Conservation (phyloP, 1,140 invertebrate species). For the Mya arenaria region DNA sequence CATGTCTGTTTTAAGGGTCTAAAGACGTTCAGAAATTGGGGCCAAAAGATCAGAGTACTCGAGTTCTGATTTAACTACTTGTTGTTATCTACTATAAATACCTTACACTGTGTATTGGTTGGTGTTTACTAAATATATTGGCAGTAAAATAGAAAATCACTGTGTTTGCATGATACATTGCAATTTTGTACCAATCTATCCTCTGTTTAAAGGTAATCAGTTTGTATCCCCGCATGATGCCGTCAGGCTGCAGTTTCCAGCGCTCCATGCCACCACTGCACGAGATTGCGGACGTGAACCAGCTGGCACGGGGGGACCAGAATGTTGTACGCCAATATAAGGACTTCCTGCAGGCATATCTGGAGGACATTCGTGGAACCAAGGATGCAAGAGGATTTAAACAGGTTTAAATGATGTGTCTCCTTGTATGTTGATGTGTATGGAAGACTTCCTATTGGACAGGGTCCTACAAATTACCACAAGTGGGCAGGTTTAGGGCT, state of each 20-base stretch:
- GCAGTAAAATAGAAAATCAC: too few species aligned
- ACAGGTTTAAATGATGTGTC: conserved; percentile 62
- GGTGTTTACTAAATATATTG: too few species aligned
- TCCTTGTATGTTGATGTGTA: background rate
- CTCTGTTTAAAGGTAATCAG: conserved; percentile 79
- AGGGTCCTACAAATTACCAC: too few species aligned
- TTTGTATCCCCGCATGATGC: conserved; percentile 81
- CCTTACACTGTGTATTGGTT: too few species aligned
- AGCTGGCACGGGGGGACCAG: conserved; percentile 78
- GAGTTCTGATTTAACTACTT: too few species aligned
- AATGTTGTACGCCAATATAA: conserved; percentile 75
- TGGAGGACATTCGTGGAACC: conserved; percentile 78
- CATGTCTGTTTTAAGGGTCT: too few species aligned
- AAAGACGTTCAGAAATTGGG: too few species aligned
- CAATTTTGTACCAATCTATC: conserved; percentile 14
- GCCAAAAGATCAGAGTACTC: too few species aligned
- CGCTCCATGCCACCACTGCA: conserved; percentile 81
- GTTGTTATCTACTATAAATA: too few species aligned
- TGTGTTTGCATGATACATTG: too few species aligned
- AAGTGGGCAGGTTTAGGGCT: too few species aligned
- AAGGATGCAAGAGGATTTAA: conserved; percentile 69
- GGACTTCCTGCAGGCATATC: conserved; percentile 77
- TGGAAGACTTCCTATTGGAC: too few species aligned
- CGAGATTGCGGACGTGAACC: conserved; percentile 81
- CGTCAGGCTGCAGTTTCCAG: conserved; percentile 76